Evolutionary conservation across 2,797 vertebrate genomes (phyloP).

Genomic region (Chloroceryle amazona): DNA sequence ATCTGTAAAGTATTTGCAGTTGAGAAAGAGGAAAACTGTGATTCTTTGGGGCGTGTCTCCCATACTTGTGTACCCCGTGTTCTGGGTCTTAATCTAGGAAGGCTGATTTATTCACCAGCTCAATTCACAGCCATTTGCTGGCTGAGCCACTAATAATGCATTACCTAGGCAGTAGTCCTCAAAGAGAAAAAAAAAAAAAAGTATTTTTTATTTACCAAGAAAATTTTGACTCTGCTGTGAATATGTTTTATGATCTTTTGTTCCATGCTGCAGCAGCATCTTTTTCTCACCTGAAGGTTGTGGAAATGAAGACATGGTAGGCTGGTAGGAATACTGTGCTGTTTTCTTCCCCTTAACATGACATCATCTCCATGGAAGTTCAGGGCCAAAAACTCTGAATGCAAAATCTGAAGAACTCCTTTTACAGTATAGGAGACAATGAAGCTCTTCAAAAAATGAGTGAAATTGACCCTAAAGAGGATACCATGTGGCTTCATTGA

Average conservation of each 20-base stretch:
- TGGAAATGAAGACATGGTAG: not conserved
- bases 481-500: not conserved
- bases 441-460: not conserved
- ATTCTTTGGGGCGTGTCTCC: not conserved
- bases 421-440: not conserved
- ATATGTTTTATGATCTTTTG: not conserved
- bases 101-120: conserved; percentile 27
- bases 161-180: conserved; percentile 22
- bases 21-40: not conserved
- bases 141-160: conserved; percentile 27
- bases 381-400: not conserved
- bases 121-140: conserved; percentile 2
- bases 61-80: not conserved
- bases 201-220: conserved; percentile 9
- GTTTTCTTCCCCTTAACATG: not conserved
- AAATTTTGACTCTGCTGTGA: not conserved
- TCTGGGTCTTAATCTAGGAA: not conserved
- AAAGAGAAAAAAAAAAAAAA: conserved; percentile 44
- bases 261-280: not conserved
- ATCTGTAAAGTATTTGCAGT: not conserved
- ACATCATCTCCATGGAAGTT: accelerated
- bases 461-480: not conserved
- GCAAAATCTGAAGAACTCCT: not conserved
- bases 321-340: not conserved
- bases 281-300: not conserved